These are phyloP conservation scores for Aphyosemion australe DNA, from an alignment of 2,113 vertebrate genomes.

Conservation along the genomic window DNA sequence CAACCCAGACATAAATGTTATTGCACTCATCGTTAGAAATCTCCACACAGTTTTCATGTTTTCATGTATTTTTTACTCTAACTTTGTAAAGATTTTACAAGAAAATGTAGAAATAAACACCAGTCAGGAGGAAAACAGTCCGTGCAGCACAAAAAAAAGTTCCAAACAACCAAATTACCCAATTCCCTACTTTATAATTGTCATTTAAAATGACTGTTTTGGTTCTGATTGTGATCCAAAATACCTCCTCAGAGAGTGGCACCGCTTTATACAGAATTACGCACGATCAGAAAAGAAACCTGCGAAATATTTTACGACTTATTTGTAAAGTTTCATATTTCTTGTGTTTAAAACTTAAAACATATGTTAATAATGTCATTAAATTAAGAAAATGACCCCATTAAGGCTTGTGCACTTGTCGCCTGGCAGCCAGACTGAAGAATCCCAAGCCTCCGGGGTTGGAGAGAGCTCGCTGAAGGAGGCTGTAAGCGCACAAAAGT, in stretches of 20 bases:
- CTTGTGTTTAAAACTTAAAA: neutral
- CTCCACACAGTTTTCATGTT: no score
- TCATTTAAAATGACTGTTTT: no score
- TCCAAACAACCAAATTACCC: conserved; percentile 2
- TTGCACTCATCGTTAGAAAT: neutral
- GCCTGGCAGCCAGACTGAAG: conserved; percentile 20
- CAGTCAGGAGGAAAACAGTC: conserved; percentile 3
- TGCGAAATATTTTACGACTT: neutral
- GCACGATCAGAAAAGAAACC: conserved; percentile 16
- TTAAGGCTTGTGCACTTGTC: conserved; percentile 69
- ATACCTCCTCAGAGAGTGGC: conserved; percentile 10
- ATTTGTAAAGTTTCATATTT: neutral
- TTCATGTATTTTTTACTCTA: neutral
- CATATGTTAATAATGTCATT: conserved; percentile 7
- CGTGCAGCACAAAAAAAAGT: conserved; percentile 37
- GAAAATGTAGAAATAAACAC: neutral
- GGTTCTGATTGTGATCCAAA: conserved; percentile 6
- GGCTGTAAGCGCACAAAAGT: conserved; percentile 58
- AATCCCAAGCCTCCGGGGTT: conserved; percentile 48
- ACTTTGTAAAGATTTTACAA: neutral
- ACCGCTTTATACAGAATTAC: conserved; percentile 57
- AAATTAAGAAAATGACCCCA: conserved; percentile 31
- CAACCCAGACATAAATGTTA: conserved; percentile 6
- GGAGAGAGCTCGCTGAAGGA: conserved; percentile 21
- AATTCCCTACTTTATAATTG: no score